phyloP scores from a whole-genome alignment of 1,140 invertebrate species.

The Tenebrio molitor region DNA sequence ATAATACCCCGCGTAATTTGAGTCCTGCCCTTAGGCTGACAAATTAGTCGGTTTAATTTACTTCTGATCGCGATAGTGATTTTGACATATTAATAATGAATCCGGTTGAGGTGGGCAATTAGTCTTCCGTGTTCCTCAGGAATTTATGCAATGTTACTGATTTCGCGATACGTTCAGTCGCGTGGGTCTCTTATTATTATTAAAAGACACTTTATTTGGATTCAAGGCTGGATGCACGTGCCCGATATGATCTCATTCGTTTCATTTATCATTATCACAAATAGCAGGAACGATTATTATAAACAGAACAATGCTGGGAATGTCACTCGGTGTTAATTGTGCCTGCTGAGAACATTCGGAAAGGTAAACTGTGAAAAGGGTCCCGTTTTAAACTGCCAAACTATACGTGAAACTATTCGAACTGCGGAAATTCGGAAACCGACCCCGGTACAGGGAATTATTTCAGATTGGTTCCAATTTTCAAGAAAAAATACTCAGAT shows the following conservation, averaged over 20 bases:
- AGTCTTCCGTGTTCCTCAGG: conserved; percentile 48
- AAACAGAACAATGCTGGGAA: conserved; percentile 35
- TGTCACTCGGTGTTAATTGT: conserved; percentile 20
- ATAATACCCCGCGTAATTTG: conserved; percentile 51
- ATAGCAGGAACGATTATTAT: background rate
- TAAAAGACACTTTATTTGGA: conserved; percentile 7
- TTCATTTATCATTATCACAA: no score
- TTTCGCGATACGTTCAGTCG: background rate
- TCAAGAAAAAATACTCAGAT: no score
- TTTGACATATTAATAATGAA: conserved; percentile 47
- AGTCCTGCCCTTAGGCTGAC: conserved; percentile 57
- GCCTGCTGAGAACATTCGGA: conserved; percentile 4
- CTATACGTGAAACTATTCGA: conserved; percentile 30
- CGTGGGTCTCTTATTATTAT: conserved; percentile 20
- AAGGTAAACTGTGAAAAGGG: conserved; percentile 21
- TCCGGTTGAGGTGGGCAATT: conserved; percentile 48
- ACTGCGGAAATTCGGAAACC: conserved; percentile 3
- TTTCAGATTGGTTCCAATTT: background rate
- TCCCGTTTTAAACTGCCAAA: conserved; percentile 29
- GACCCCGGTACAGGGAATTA: background rate
- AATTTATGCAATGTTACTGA: background rate
- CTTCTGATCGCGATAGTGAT: conserved; percentile 60
- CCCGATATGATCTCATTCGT: conserved; percentile 24
- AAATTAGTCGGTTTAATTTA: conserved; percentile 61
- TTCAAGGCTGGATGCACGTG: conserved; percentile 27